Evolutionary conservation across 1,140 invertebrate genomes (phyloP).

Genomic region (Plectus sambesii): DNA sequence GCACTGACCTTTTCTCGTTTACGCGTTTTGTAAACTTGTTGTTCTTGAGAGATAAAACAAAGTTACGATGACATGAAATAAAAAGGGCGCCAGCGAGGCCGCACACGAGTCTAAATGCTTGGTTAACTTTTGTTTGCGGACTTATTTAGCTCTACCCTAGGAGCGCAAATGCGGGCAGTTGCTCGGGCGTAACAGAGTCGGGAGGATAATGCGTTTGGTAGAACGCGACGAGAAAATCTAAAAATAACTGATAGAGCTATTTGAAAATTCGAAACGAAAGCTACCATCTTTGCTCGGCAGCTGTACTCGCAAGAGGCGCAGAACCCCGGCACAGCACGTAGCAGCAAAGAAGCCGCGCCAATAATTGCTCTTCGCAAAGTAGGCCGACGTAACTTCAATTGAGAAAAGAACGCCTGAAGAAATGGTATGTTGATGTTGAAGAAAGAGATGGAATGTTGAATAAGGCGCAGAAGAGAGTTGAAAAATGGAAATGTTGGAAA

Average conservation of each 20-base stretch:
- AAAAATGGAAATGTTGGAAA: neutral
- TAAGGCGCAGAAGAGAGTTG: constrained; percentile 1
- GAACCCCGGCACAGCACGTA: constrained; percentile 88
- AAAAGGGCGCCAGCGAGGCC: constrained; percentile 38
- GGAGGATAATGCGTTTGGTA: constrained; percentile 86
- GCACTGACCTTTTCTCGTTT: constrained; percentile 42
- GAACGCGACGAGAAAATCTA: constrained; percentile 82
- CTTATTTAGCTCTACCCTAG: constrained; percentile 71
- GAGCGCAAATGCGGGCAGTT: constrained; percentile 81
- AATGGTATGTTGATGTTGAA: neutral
- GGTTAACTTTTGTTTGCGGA: neutral
- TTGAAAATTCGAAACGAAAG: constrained; percentile 33
- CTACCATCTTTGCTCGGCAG: constrained; percentile 23
- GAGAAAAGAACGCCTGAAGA: constrained; percentile 79
- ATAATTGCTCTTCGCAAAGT: constrained; percentile 95
- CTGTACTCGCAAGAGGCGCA: constrained; percentile 59
- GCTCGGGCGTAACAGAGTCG: constrained; percentile 93
- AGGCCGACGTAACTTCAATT: constrained; percentile 96
- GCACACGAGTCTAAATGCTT: constrained; percentile 26
- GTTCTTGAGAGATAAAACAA: constrained; percentile 41
- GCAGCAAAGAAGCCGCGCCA: constrained; percentile 98
- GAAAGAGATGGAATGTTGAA: constrained; percentile 1
- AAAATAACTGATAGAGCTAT: constrained; percentile 28
- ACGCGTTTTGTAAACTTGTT: constrained; percentile 34
- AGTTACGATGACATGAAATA: constrained; percentile 32